Evolutionary conservation across 2,888 invertebrate genomes (phyloP).

Genomic region (Alentia gelatinosa): DNA sequence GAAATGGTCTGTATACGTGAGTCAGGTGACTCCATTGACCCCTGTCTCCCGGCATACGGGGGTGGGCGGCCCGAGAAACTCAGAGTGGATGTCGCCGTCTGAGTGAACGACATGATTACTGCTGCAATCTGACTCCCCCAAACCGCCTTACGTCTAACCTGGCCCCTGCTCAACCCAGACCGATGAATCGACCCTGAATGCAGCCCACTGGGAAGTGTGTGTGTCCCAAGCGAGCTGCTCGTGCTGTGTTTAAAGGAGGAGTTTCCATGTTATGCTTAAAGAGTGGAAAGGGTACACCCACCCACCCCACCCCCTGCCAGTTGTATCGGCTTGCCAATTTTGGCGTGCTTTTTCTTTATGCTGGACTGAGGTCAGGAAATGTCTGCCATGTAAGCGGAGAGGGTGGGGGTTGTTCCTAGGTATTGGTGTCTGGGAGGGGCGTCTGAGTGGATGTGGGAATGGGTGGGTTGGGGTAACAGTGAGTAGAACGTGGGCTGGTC

Average conservation of each 20-base stretch:
- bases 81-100: not conserved
- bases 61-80: not conserved
- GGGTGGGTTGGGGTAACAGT: not conserved
- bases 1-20: conserved; percentile 4
- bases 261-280: not conserved
- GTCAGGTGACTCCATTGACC: not conserved
- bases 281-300: not conserved
- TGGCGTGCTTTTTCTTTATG: no score
- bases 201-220: not conserved
- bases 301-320: not conserved
- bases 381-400: no score
- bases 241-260: not conserved
- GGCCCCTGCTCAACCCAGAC: not conserved
- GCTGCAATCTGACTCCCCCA: not conserved
- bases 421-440: not conserved
- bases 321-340: not conserved
- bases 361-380: no score
- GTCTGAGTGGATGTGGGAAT: not conserved
- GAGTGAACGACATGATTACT: not conserved
- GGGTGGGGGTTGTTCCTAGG: not conserved
- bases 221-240: not conserved
- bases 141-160: not conserved
- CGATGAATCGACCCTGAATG: not conserved
- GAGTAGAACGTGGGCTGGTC: not conserved
- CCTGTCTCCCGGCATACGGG: not conserved